These are phyloP conservation scores for Falco punctatus DNA, from an alignment of 2,113 vertebrate species.

Conservation along the genomic window DNA sequence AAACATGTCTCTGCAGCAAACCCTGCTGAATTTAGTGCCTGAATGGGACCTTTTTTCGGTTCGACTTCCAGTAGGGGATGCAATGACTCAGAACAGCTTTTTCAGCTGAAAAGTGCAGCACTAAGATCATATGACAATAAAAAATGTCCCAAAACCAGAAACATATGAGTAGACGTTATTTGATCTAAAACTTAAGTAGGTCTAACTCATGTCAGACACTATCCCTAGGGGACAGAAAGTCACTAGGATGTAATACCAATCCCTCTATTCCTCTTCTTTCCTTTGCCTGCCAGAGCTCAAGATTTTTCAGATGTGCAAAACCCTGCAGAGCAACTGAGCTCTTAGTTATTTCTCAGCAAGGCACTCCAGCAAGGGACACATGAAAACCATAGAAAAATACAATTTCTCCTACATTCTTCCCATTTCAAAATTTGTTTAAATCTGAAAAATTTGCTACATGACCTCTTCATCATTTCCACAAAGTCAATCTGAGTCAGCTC, in stretches of 20 bases:
- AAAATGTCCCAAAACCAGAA: background rate
- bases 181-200: background rate
- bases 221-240: background rate
- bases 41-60: background rate
- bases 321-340: background rate
- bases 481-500: background rate
- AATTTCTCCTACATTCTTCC: background rate
- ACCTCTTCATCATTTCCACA: background rate
- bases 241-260: background rate
- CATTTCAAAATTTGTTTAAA: background rate
- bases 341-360: background rate
- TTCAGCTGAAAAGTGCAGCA: background rate
- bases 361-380: background rate
- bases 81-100: background rate
- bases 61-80: background rate
- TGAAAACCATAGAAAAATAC: background rate
- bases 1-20: background rate
- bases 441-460: background rate
- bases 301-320: conserved; percentile 1
- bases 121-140: background rate
- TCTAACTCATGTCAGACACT: background rate
- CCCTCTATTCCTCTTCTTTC: background rate
- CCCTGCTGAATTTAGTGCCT: background rate
- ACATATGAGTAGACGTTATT: background rate
- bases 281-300: background rate